These are phyloP conservation scores for Balanococcus diminutus DNA, from an alignment of 2,888 invertebrate genomes.

Conservation along the genomic window DNA sequence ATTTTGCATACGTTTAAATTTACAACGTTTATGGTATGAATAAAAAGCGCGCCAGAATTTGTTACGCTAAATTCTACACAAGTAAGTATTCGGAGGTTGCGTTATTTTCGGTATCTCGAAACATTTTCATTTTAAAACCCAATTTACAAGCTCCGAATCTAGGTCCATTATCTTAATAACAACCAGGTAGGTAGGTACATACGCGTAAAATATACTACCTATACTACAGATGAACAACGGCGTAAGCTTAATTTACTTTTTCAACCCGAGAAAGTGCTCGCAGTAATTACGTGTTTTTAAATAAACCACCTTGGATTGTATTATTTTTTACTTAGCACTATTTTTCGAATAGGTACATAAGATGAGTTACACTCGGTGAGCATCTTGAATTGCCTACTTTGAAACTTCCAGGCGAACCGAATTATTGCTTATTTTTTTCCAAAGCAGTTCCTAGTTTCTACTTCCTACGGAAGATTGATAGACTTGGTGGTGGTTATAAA, in stretches of 20 bases:
- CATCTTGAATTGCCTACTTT: neutral
- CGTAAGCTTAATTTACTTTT: neutral
- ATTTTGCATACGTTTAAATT: slow-evolving; percentile 15
- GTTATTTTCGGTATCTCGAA: neutral
- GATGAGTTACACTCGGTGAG: neutral
- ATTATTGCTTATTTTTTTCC: neutral
- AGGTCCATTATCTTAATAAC: neutral
- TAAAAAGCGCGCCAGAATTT: neutral
- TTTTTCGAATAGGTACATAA: neutral
- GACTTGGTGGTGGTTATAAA: no score
- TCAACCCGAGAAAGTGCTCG: neutral
- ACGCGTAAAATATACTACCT: no score
- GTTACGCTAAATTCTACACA: neutral
- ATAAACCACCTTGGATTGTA: neutral
- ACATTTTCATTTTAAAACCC: neutral
- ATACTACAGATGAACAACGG: neutral
- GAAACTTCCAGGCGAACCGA: neutral
- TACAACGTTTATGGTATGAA: neutral
- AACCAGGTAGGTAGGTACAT: no score
- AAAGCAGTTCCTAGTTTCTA: no score
- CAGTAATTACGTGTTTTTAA: neutral
- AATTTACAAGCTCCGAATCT: neutral
- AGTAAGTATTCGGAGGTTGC: neutral
- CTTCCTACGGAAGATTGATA: no score
- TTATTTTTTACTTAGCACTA: neutral